Evolutionary conservation across 2,113 vertebrate genomes (phyloP), one percentile per base, ranked within the genome.

Genomic region (Mesocricetus auratus): DNA sequence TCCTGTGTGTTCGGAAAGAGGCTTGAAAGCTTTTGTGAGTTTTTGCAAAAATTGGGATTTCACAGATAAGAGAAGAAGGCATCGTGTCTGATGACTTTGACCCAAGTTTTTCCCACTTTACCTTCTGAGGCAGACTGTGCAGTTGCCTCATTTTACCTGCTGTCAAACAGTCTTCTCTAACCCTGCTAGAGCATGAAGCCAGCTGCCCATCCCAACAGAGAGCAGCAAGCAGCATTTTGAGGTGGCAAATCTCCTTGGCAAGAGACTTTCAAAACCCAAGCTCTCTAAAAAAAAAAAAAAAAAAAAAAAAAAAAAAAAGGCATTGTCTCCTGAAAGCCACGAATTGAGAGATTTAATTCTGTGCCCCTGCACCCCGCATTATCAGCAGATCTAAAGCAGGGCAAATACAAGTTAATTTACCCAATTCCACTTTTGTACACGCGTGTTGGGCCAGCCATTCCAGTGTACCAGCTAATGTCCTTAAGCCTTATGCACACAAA

Each of bases 361-460:
- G 97, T 99, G 98, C 97, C 98, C 98, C 98, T 98, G 98, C 97
- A 98, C 98, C 98, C 98, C 98, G 99, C 99, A 99, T 99, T 99
- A 99, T 98, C 97, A 99, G 98, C 91, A 98, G 98, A 98, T 98
- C 98, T 98, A 97, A 98, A 98, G 98, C 98, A 98, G 98, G 99
- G 99, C 99, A 99, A 99, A 99, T 97, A 97, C 98, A 99, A 99
- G 98, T 98, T 99, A 99, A 99, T 99, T 98, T 99, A 98, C 98
- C 98, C 98, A 98, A 99, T 98, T 99, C 98, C 98, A 98, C 98
- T 98, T 98, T 95, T 98, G 98, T 98, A 98, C 98, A 98, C 9
- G 96, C 98, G 98, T 98, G 97, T 98, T 98, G 98, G 98, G 95
- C 95, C 96, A 98, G 97, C 90, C 98, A 97, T 98, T 98, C 94